Evolutionary conservation across 1,140 invertebrate genomes (phyloP).

Genomic region (Aphidius gifuensis): DNA sequence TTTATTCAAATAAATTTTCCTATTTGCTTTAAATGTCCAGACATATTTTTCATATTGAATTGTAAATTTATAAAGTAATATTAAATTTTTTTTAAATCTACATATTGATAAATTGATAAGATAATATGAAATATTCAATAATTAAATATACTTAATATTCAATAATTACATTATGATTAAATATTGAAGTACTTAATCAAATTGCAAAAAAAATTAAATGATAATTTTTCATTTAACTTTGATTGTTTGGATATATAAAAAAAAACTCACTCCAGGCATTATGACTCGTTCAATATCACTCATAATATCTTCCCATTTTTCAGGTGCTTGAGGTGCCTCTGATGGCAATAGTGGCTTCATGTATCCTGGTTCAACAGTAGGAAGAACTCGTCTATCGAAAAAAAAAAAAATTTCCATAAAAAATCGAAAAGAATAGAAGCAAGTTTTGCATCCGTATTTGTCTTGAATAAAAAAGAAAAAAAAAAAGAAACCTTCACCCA

Average conservation of each 20-base stretch:
- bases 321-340: slow-evolving; percentile 74
- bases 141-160: too few relatives aligned
- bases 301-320: slow-evolving; percentile 89
- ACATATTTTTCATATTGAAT: too few relatives aligned
- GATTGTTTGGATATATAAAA: slow-evolving; percentile 7
- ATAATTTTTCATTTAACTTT: not conserved
- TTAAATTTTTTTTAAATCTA: too few relatives aligned
- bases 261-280: slow-evolving; percentile 78
- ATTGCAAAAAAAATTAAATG: not conserved
- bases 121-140: too few relatives aligned
- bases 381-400: slow-evolving; percentile 69
- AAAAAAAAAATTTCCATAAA: slow-evolving; percentile 3
- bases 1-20: not conserved
- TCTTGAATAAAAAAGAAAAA: too few relatives aligned
- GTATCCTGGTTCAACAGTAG: slow-evolving; percentile 80
- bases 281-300: slow-evolving; percentile 88
- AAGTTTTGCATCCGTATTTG: too few relatives aligned
- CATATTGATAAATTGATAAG: too few relatives aligned
- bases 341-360: slow-evolving; percentile 79
- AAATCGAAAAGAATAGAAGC: not conserved
- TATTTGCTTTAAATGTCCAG: too few relatives aligned
- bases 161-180: too few relatives aligned
- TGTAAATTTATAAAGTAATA: too few relatives aligned
- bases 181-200: not conserved
- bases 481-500: too few relatives aligned